A percentile compares a stretch with the other conserved stretches of the same genome.
phyloP scores from a whole-genome alignment of 2,797 vertebrate species.

The Mastacembelus armatus region DNA sequence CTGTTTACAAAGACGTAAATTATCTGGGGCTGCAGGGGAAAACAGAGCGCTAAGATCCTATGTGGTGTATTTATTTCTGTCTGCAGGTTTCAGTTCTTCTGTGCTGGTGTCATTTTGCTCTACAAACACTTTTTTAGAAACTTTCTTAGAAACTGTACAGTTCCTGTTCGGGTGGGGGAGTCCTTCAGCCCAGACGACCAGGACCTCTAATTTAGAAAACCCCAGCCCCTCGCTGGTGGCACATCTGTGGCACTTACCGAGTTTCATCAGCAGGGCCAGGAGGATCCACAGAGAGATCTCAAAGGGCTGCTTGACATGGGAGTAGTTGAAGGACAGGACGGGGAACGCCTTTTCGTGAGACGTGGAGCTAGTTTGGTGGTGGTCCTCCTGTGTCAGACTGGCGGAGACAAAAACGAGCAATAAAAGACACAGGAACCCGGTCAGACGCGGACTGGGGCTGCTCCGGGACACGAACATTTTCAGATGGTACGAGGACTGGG shows the following conservation, averaged over 20 bases:
- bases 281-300: slow-evolving; percentile 96
- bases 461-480: slow-evolving; percentile 60
- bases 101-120: too few relatives aligned
- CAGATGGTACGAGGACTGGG: not conserved
- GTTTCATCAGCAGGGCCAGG: slow-evolving; percentile 95
- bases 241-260: slow-evolving; percentile 83
- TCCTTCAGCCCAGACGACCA: not conserved
- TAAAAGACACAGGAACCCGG: slow-evolving; percentile 1
- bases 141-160: too few relatives aligned
- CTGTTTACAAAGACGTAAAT: too few relatives aligned
- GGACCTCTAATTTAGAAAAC: accelerated
- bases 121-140: too few relatives aligned
- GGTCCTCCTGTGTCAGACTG: slow-evolving; percentile 14
- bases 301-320: slow-evolving; percentile 86
- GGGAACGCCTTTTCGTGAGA: slow-evolving; percentile 85
- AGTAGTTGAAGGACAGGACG: slow-evolving; percentile 88
- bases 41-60: not conserved
- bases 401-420: slow-evolving; percentile 40
- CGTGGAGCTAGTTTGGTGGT: slow-evolving; percentile 8
- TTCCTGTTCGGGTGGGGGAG: too few relatives aligned
- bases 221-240: too few relatives aligned
- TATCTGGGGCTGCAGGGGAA: not conserved
- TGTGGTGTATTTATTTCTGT: too few relatives aligned
- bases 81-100: too few relatives aligned
- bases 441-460: not conserved